phyloP scores from a whole-genome alignment of 1,140 invertebrate species.

The Mya arenaria region DNA sequence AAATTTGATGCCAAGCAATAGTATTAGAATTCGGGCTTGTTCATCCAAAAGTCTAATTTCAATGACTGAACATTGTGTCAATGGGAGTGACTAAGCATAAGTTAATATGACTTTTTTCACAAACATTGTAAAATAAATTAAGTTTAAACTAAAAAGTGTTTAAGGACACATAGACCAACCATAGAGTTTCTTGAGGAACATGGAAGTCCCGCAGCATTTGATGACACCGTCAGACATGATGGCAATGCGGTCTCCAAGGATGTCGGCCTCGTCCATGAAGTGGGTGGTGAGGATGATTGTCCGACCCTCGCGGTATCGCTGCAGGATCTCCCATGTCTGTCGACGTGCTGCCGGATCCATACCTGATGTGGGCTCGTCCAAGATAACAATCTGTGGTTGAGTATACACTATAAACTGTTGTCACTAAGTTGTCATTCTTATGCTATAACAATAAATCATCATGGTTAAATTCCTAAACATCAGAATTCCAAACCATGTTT shows the following conservation, averaged over 20 bases:
- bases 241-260: constrained; percentile 95
- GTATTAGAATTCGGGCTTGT: too few species aligned
- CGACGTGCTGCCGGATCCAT: constrained; percentile 97
- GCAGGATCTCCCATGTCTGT: constrained; percentile 90
- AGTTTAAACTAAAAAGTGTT: too few species aligned
- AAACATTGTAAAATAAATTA: too few species aligned
- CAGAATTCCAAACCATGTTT: not conserved
- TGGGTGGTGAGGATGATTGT: constrained; percentile 97
- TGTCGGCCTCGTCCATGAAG: constrained; percentile 99
- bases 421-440: not conserved
- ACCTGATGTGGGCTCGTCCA: constrained; percentile 93
- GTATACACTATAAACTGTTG: not conserved
- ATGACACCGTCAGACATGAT: constrained; percentile 93
- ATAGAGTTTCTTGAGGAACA: constrained; percentile 93
- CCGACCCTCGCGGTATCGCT: constrained; percentile 83
- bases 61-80: too few species aligned
- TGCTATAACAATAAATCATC: not conserved
- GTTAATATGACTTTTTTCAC: too few species aligned
- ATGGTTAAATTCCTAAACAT: not conserved
- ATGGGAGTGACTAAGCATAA: too few species aligned
- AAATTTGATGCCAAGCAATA: too few species aligned
- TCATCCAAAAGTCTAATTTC: too few species aligned
- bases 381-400: constrained; percentile 71
- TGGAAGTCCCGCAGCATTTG: constrained; percentile 91
- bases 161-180: too few species aligned